phyloP scores from a whole-genome alignment of 2,113 vertebrate species.

The Neoarius graeffei region DNA sequence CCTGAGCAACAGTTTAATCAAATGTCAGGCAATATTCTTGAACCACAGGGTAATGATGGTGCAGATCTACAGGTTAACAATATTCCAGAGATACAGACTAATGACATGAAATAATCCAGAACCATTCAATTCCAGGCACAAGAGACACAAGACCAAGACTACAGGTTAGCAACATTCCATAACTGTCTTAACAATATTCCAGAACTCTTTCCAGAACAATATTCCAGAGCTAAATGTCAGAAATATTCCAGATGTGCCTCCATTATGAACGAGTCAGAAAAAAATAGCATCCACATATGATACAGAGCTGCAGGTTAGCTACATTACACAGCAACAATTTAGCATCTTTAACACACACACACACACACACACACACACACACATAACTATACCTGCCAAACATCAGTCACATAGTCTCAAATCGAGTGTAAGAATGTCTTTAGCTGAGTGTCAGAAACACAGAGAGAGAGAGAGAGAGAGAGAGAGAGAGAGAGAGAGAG shows the following conservation, averaged over 20 bases:
- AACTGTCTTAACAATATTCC: background rate
- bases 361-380: slow-evolving; percentile 58
- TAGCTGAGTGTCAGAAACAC: slow-evolving; percentile 13
- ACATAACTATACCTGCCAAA: slow-evolving; percentile 15
- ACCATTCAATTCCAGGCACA: background rate
- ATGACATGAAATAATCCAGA: background rate
- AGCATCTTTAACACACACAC: background rate
- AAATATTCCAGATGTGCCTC: background rate
- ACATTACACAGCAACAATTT: slow-evolving; percentile 4
- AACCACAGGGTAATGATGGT: background rate
- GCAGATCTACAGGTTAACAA: background rate
- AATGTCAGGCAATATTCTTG: background rate
- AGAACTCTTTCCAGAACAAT: background rate
- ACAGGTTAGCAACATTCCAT: background rate
- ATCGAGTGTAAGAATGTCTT: slow-evolving; percentile 13
- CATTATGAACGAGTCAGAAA: background rate
- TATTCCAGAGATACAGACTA: background rate
- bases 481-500: too few species aligned
- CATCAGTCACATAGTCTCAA: background rate
- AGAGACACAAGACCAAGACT: too few species aligned
- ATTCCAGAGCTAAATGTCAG: background rate
- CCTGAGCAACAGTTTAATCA: background rate
- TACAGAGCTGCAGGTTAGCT: slow-evolving; percentile 3
- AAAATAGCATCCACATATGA: background rate
- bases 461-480: slow-evolving; percentile 11